Evolutionary conservation across 2,113 vertebrate genomes (phyloP).

Genomic region (Megaleporinus macrocephalus): DNA sequence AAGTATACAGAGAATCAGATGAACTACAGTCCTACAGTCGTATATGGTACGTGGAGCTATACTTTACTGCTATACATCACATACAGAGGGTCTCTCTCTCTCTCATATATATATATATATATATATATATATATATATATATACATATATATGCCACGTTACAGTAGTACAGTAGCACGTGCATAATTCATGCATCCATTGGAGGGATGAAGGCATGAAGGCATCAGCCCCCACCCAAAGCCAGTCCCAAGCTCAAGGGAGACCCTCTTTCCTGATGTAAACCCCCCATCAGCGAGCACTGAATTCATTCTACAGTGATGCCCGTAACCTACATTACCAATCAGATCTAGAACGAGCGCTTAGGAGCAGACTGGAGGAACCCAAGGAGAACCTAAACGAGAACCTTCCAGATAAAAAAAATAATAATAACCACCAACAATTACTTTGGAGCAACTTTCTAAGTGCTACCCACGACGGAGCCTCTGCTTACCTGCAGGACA

Average conservation of each 20-base stretch:
- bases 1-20: too few relatives aligned
- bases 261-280: background rate
- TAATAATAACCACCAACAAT: background rate
- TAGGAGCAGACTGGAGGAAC: background rate
- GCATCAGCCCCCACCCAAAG: constrained; percentile 23
- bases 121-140: too few relatives aligned
- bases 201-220: constrained; percentile 22
- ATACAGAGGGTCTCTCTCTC: too few relatives aligned
- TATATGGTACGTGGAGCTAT: too few relatives aligned
- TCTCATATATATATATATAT: too few relatives aligned
- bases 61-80: too few relatives aligned
- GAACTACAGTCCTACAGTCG: too few relatives aligned
- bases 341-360: background rate
- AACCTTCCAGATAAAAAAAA: background rate
- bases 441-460: constrained; percentile 8
- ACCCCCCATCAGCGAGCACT: background rate
- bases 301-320: background rate
- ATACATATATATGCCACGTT: background rate
- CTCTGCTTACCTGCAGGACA: constrained; percentile 88
- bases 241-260: background rate
- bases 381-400: background rate
- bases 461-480: background rate
- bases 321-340: background rate
- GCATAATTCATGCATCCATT: background rate
- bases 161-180: background rate